These are phyloP conservation scores for Meghimatium bilineatum DNA, from an alignment of 2,888 invertebrate genomes.

Conservation along the genomic window DNA sequence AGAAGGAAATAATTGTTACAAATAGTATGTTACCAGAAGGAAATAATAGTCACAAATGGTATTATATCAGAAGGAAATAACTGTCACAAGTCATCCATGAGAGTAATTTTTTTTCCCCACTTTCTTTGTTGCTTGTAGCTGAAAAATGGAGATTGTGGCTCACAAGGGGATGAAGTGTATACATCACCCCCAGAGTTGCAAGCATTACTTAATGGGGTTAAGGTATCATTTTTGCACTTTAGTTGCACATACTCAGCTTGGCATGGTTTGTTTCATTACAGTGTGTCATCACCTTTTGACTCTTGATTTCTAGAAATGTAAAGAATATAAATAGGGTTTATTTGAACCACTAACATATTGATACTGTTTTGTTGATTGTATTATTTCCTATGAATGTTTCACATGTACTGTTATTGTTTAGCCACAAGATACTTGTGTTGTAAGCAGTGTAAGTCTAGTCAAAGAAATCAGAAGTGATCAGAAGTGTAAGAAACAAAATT, in stretches of 20 bases:
- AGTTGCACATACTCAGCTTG: background rate
- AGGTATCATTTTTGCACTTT: slow-evolving; percentile 30
- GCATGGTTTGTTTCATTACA: background rate
- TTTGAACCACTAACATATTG: background rate
- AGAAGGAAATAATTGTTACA: too few species aligned
- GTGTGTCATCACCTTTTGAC: background rate
- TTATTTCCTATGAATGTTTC: background rate
- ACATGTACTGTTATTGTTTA: background rate
- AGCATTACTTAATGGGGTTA: slow-evolving; percentile 48
- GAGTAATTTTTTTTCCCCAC: background rate
- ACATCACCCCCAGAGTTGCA: slow-evolving; percentile 41
- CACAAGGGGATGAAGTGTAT: slow-evolving; percentile 28
- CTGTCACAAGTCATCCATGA: too few species aligned
- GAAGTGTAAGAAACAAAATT: too few species aligned
- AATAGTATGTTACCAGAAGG: too few species aligned
- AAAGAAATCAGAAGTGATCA: too few species aligned
- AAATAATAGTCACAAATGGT: too few species aligned
- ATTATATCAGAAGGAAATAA: background rate
- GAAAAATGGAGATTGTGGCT: slow-evolving; percentile 39
- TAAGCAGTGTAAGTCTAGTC: too few species aligned
- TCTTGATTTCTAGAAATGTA: background rate
- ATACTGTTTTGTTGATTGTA: background rate
- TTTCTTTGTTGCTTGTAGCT: slow-evolving; percentile 36
- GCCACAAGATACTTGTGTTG: too few species aligned
- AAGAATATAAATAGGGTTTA: background rate